phyloP scores from a whole-genome alignment of 1,140 invertebrate species.

The Trichonephila clavipes region DNA sequence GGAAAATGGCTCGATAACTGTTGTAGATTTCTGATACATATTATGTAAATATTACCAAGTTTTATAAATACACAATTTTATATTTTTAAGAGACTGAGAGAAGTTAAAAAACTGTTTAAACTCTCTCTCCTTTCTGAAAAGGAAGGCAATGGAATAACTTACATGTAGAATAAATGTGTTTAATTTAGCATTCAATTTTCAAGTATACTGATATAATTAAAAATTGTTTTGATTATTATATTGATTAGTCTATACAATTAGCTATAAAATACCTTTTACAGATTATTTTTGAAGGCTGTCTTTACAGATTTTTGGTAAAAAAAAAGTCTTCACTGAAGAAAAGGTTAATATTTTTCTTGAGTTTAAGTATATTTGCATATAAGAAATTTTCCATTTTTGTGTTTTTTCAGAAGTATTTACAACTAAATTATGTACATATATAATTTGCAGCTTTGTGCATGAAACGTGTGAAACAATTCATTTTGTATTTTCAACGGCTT shows the following conservation, averaged over 20 bases:
- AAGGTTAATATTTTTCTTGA: no score
- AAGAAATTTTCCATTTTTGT: no score
- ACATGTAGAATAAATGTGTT: neutral
- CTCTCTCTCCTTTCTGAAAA: conserved; percentile 37
- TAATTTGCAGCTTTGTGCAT: neutral
- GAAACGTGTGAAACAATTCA: neutral
- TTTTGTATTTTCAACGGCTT: neutral
- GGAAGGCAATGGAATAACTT: neutral
- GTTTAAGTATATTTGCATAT: no score
- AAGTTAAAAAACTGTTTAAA: neutral
- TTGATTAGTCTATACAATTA: no score
- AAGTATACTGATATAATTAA: no score
- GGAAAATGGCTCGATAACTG: neutral
- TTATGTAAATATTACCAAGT: neutral
- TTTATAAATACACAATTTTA: neutral
- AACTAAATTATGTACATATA: neutral
- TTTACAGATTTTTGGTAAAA: no score
- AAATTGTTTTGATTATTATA: no score
- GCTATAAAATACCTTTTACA: no score
- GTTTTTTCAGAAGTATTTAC: no score
- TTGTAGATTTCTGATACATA: neutral
- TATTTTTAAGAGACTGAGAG: neutral
- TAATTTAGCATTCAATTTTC: no score
- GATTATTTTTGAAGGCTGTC: no score
- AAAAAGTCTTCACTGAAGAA: no score